A percentile compares a stretch with the other conserved stretches of the same genome.
These are phyloP conservation scores for Myotis yumanensis DNA, from an alignment of 2,113 vertebrate species.

Conservation along the genomic window DNA sequence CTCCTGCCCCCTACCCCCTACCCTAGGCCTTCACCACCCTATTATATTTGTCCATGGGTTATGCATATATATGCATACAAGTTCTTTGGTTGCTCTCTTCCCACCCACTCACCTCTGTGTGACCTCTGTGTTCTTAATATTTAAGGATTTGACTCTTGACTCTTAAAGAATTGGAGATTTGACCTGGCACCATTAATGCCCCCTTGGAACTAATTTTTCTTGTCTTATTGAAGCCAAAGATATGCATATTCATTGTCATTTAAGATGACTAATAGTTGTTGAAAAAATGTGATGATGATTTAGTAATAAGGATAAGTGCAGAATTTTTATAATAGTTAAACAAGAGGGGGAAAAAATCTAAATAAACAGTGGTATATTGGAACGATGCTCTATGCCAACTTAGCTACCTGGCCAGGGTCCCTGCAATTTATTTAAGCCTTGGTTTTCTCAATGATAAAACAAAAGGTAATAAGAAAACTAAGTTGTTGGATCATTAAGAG, in stretches of 20 bases:
- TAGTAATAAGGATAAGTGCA: background rate
- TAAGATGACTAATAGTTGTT: background rate
- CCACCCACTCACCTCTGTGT: background rate
- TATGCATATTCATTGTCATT: background rate
- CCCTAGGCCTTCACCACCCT: too few species aligned
- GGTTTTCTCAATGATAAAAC: constrained; percentile 8
- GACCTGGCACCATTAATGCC: background rate
- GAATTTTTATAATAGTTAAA: background rate
- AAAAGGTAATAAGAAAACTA: background rate
- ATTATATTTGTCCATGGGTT: too few species aligned
- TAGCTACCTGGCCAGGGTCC: background rate
- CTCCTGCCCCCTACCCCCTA: too few species aligned
- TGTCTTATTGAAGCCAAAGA: background rate
- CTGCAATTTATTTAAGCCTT: background rate
- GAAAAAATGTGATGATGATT: background rate
- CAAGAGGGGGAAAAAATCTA: background rate
- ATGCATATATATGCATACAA: too few species aligned
- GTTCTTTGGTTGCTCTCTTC: too few species aligned
- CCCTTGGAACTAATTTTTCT: background rate
- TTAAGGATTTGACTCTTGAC: background rate
- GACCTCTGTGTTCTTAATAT: background rate
- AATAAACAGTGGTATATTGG: background rate
- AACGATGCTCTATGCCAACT: background rate
- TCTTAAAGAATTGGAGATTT: background rate
- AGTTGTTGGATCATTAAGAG: background rate